Evolutionary conservation across 1,140 invertebrate species (phyloP), one percentile per base, ranked within the genome.

Genomic region (Littorina saxatilis): DNA sequence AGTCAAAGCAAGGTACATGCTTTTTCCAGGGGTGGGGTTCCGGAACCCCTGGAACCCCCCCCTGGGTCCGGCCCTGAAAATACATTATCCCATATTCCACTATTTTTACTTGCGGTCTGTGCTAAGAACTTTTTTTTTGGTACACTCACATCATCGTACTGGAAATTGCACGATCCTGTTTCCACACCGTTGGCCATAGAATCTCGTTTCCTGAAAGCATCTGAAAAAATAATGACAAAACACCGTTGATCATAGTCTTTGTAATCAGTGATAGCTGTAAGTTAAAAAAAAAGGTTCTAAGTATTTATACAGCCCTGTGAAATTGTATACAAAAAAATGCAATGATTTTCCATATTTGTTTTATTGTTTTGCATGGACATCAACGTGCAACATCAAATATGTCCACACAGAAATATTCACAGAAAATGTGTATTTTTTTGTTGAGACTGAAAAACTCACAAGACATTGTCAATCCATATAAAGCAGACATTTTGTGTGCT

Each of bases 111-210:
- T n/a, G n/a, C n/a, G n/a, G n/a, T n/a, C n/a, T n/a, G n/a, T n/a
- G n/a, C n/a, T n/a, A n/a, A n/a, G n/a, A n/a, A n/a, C n/a, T n/a
- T n/a, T n/a, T n/a, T n/a, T n/a, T n/a, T n/a, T n/a, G n/a, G n/a
- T n/a, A 29, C 70, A 87, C 90, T 90, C 81, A 91, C 90, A 84
- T 91, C 90, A 84, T 91, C 90, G 84, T 91, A 91, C n/a, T 55
- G 52, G 52, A 88, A 88, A 20, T 77, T 74, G 35, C 80, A 84
- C 2, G 17, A 79, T 35, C 90, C 90, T n/a, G 89, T 88, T 80
- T 91, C 90, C 13, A 82, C 77, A 4, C 86, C 85, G 73, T 88
- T 73, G 43, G 55, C 50, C 32, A 83, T n/a, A 23, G 82, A 50
- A 68, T 91, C 90, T 52, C 90, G 61, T 47, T 83, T 87, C 23